These are phyloP conservation scores for Drosophila albomicans DNA, from an alignment of 1,140 invertebrate genomes.

Conservation along the genomic window DNA sequence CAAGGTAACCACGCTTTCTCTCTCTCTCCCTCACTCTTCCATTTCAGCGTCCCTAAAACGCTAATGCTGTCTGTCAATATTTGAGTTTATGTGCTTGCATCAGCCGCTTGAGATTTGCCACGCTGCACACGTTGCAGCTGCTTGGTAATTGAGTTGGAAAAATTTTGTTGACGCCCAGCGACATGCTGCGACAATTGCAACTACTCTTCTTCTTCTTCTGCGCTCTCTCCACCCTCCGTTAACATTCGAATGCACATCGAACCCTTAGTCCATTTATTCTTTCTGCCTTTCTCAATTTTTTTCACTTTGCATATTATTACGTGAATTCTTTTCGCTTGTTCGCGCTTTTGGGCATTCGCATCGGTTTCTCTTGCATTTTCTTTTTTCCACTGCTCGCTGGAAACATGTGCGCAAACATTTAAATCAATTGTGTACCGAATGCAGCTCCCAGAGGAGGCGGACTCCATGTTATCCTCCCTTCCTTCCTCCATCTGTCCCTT, in stretches of 20 bases:
- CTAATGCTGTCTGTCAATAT: slow-evolving; percentile 62
- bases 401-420: slow-evolving; percentile 82
- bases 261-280: slow-evolving; percentile 27
- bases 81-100: slow-evolving; percentile 52
- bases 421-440: slow-evolving; percentile 76
- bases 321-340: slow-evolving; percentile 58
- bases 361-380: slow-evolving; percentile 4
- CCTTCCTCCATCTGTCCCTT: not conserved
- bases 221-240: slow-evolving; percentile 25
- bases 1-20: not conserved
- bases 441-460: slow-evolving; percentile 7
- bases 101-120: slow-evolving; percentile 72
- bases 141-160: slow-evolving; percentile 80
- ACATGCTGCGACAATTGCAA: slow-evolving; percentile 77
- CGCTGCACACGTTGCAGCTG: slow-evolving; percentile 72
- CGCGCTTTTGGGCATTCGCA: slow-evolving; percentile 22
- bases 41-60: not conserved
- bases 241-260: slow-evolving; percentile 45
- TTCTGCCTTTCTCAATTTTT: not conserved
- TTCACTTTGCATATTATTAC: slow-evolving; percentile 77
- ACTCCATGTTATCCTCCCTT: not conserved
- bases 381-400: slow-evolving; percentile 29
- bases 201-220: slow-evolving; percentile 1
- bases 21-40: too few species aligned
- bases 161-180: slow-evolving; percentile 78